A percentile compares a stretch with the other conserved stretches of the same genome.
Conservation (phyloP, 2,797 vertebrate species). For the Xyrichtys novacula region DNA sequence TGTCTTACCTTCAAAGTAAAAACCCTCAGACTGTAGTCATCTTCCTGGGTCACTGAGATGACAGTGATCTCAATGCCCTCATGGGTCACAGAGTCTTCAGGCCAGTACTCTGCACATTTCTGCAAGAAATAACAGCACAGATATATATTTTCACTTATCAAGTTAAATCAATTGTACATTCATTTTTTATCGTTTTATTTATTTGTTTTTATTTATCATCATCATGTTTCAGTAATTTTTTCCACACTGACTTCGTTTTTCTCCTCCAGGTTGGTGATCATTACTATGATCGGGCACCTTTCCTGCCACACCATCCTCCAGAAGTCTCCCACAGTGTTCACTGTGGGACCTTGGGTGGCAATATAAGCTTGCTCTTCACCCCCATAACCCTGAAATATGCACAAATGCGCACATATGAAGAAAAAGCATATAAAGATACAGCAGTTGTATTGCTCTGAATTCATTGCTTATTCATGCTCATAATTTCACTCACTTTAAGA, state of each 20-base stretch:
- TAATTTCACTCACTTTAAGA: constrained; percentile 90
- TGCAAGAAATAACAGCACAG: constrained; percentile 62
- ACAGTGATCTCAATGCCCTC: constrained; percentile 94
- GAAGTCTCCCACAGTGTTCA: constrained; percentile 98
- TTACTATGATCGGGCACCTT: constrained; percentile 93
- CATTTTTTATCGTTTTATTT: neutral
- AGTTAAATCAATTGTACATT: neutral
- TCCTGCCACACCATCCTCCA: constrained; percentile 99
- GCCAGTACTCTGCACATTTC: constrained; percentile 99
- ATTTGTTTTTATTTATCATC: constrained; percentile 5
- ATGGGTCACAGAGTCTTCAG: constrained; percentile 92
- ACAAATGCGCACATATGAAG: neutral
- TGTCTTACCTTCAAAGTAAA: constrained; percentile 93
- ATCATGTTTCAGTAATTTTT: neutral
- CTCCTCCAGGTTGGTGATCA: constrained; percentile 99
- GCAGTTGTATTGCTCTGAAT: neutral
- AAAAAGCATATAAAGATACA: neutral
- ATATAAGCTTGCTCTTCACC: constrained; percentile 94
- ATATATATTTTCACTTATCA: constrained; percentile 14
- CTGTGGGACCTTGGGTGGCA: constrained; percentile 98
- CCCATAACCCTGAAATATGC: constrained; percentile 89
- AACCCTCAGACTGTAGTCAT: constrained; percentile 96
- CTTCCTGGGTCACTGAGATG: constrained; percentile 91
- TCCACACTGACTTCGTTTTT: constrained; percentile 93
- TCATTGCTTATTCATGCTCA: neutral